phyloP scores from a whole-genome alignment of 2,113 vertebrate genomes.

The Neodon shergylaensis region DNA sequence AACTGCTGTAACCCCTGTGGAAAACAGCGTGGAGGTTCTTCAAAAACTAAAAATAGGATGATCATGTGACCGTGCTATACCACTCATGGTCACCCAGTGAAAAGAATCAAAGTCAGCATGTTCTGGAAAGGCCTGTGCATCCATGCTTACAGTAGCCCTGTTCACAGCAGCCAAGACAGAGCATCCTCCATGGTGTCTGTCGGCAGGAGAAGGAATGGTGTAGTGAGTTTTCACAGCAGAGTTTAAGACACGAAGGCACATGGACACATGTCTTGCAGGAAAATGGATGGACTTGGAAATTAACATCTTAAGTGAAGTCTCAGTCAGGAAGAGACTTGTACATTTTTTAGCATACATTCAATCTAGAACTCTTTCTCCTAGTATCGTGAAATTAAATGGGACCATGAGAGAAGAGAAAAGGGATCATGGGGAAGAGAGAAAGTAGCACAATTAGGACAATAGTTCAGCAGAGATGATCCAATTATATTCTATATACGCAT shows the following conservation, averaged over 20 bases:
- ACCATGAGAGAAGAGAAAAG: neutral
- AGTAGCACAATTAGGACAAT: too few species aligned
- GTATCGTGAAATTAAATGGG: neutral
- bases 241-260: neutral
- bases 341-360: neutral
- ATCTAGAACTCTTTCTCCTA: neutral
- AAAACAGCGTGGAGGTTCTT: too few species aligned
- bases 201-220: neutral
- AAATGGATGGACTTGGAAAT: neutral
- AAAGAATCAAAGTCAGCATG: neutral
- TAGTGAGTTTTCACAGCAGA: neutral
- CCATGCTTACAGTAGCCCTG: too few species aligned
- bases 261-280: neutral
- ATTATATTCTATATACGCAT: neutral
- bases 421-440: neutral
- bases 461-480: neutral
- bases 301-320: neutral
- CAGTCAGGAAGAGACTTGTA: neutral
- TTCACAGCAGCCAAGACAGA: neutral
- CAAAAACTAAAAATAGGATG: neutral
- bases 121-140: too few species aligned
- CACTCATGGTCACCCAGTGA: neutral
- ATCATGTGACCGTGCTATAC: too few species aligned
- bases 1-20: neutral
- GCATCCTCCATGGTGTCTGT: neutral